Conservation (phyloP, 2,888 invertebrate species). For the Mesorhabditis spiculigera region DNA sequence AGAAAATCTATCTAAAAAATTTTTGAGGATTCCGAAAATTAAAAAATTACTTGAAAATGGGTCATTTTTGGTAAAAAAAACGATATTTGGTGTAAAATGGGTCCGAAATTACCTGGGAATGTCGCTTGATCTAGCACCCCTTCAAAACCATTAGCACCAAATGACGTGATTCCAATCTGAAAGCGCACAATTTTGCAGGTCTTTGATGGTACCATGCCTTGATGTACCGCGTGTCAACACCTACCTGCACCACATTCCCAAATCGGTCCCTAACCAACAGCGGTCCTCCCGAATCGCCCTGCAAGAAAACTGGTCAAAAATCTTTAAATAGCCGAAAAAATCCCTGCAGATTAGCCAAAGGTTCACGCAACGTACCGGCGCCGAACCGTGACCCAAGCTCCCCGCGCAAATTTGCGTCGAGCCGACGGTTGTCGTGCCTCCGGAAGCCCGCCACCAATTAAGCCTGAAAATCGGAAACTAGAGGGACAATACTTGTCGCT, state of each 20-base stretch:
- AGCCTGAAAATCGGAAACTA: background rate
- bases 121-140: slow-evolving; percentile 33
- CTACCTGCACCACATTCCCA: slow-evolving; percentile 27
- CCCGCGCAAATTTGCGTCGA: slow-evolving; percentile 33
- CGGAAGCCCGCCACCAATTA: background rate
- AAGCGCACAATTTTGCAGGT: no score
- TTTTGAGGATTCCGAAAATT: no score
- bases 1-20: no score
- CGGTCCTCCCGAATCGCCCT: slow-evolving; percentile 45
- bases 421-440: slow-evolving; percentile 18
- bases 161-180: slow-evolving; percentile 33
- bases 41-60: no score
- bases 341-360: no score
- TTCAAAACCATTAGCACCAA: slow-evolving; percentile 34
- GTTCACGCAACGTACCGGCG: slow-evolving; percentile 21
- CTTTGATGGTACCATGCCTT: no score
- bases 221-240: background rate
- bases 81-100: no score
- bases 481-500: background rate
- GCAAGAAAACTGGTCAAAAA: background rate
- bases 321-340: no score
- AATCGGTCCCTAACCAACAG: slow-evolving; percentile 22
- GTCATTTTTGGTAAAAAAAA: no score
- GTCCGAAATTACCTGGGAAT: slow-evolving; percentile 28
- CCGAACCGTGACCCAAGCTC: slow-evolving; percentile 33